Conservation (phyloP, 2,113 vertebrate species). For the Numenius arquata region DNA sequence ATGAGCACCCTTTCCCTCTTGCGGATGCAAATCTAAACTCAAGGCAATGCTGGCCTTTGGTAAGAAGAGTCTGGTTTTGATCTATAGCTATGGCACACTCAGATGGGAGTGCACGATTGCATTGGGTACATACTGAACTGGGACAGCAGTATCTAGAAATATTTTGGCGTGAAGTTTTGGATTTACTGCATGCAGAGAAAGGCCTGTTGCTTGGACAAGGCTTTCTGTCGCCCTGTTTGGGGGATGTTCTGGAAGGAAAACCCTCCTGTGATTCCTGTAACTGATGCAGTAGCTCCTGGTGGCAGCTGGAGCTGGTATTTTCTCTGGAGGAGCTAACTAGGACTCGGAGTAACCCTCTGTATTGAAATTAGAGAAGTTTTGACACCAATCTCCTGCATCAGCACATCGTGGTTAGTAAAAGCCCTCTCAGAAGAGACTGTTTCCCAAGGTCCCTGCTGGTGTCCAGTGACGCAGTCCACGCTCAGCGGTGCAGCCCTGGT, state of each 20-base stretch:
- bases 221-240: not conserved
- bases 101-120: not conserved
- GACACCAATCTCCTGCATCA: not conserved
- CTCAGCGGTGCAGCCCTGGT: not conserved
- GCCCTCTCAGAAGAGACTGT: not conserved
- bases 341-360: not conserved
- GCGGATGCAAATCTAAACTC: not conserved
- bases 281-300: not conserved
- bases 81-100: not conserved
- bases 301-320: not conserved
- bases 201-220: not conserved
- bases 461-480: accelerated
- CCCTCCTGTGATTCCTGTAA: not conserved
- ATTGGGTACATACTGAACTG: not conserved
- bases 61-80: not conserved
- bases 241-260: not conserved
- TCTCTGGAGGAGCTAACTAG: not conserved
- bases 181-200: not conserved
- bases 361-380: not conserved
- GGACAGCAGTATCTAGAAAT: not conserved
- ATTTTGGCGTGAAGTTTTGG: not conserved
- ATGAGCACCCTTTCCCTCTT: not conserved
- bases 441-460: not conserved
- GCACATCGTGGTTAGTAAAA: accelerated
- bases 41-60: not conserved